These are phyloP conservation scores for Sturnira hondurensis DNA, from an alignment of 2,113 vertebrate species.

Conservation along the genomic window DNA sequence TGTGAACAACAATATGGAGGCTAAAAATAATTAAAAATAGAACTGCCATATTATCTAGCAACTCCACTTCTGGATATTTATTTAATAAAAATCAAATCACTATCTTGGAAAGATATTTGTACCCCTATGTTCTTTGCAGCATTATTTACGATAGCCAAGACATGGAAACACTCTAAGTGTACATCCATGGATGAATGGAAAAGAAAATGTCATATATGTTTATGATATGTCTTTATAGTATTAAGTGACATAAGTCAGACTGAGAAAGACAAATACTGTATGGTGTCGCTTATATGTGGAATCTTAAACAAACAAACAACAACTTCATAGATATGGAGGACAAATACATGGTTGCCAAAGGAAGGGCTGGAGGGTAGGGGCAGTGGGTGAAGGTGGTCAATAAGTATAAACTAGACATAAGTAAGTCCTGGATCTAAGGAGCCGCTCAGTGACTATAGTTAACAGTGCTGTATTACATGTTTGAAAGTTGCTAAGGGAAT, in stretches of 20 bases:
- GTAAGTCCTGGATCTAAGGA: not conserved
- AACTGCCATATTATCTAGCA: not conserved
- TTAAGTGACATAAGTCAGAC: not conserved
- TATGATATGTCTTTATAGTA: not conserved
- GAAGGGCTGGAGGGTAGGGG: not conserved
- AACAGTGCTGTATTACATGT: not conserved
- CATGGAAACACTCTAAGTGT: not conserved
- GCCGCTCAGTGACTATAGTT: not conserved
- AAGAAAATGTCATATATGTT: not conserved
- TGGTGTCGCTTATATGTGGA: not conserved
- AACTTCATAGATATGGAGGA: not conserved
- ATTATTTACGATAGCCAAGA: not conserved
- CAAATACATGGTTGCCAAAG: not conserved
- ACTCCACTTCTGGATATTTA: not conserved
- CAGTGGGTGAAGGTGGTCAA: not conserved
- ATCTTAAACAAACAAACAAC: not conserved
- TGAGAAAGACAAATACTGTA: not conserved
- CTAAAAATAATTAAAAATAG: not conserved
- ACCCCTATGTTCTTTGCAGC: not conserved
- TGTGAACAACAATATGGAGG: not conserved
- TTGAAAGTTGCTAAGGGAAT: not conserved
- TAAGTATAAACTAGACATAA: not conserved
- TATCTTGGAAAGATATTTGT: not conserved
- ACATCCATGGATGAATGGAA: not conserved
- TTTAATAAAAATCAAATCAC: not conserved